These are phyloP conservation scores for Uria lomvia DNA, from an alignment of 2,113 vertebrate genomes.

Conservation along the genomic window DNA sequence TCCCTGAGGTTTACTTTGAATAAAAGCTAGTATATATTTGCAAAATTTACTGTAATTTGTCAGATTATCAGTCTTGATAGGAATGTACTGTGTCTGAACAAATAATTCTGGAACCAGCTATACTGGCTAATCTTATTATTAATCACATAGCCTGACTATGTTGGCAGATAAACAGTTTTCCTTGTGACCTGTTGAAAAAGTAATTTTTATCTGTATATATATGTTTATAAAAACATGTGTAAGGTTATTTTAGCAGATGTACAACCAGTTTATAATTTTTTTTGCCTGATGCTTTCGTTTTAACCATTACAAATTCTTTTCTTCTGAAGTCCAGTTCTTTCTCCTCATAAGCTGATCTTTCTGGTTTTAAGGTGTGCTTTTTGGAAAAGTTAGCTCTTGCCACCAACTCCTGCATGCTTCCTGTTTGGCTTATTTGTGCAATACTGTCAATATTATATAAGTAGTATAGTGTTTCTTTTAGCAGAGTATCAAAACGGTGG, in stretches of 20 bases:
- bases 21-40: neutral
- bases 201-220: neutral
- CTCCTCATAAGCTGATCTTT: neutral
- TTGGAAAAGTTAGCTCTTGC: neutral
- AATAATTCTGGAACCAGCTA: neutral
- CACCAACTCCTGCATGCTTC: neutral
- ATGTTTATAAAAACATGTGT: neutral
- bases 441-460: neutral
- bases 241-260: neutral
- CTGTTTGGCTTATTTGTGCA: neutral
- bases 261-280: neutral
- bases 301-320: neutral
- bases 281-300: neutral
- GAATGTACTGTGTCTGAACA: neutral
- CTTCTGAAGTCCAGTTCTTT: neutral
- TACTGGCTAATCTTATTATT: neutral
- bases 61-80: neutral
- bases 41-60: neutral
- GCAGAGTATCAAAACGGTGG: neutral
- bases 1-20: neutral
- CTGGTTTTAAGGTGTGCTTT: neutral
- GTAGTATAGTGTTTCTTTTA: neutral
- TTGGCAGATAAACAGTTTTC: neutral
- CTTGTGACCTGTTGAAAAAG: neutral
- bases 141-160: neutral